Evolutionary conservation across 1,140 invertebrate genomes (phyloP), one percentile per base, ranked within the genome.

Genomic region (Pseudobourletiella spinata): DNA sequence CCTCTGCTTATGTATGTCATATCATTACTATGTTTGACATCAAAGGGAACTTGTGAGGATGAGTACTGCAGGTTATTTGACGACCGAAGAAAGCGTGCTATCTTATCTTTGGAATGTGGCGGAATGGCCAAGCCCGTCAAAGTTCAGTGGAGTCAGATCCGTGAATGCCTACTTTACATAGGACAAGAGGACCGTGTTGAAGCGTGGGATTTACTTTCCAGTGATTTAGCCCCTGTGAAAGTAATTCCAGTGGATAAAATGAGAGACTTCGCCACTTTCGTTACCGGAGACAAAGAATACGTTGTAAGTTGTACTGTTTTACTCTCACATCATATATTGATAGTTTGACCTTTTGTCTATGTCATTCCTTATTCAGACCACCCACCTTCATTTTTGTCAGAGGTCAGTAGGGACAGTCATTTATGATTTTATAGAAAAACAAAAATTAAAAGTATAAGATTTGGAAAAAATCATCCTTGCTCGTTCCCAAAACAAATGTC

Each of bases 121-220:
- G 57, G 61, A 8, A 51, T 54, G 3, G 32, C 20, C 2, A 48
- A 25, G 14, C 61, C 58, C 16, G 39, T 63, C 22, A 54, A 55
- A 22, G 57, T 64, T 20, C 4, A 25, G 25, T 67, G 61, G 61
- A 64, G 65, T 52, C 6, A 48, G 6, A 42, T 44, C 44, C 26
- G 65, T 22, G 8, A 35, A 14, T 63, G 61, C 1, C 30, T 61
- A 3, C n/a, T 67, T 15, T 67, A 67, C 29, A 39, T 67, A 15
- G 65, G 56, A 6, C 24, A 57, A n/a, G 44, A 44, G 24, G 54
- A 67, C 20, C 39, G 61, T 16, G 26, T 67, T 14, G 54, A 63
- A 32, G 46, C 62, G 3, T 67, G 61, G 61, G 65, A 67, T 48
- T 43, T 67, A 35, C 35, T 63, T 3, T 39, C 26, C 15, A 67